Evolutionary conservation across 53 echinoderm and acorn worm species (phyloP).

Genomic region (Antedon mediterranea): DNA sequence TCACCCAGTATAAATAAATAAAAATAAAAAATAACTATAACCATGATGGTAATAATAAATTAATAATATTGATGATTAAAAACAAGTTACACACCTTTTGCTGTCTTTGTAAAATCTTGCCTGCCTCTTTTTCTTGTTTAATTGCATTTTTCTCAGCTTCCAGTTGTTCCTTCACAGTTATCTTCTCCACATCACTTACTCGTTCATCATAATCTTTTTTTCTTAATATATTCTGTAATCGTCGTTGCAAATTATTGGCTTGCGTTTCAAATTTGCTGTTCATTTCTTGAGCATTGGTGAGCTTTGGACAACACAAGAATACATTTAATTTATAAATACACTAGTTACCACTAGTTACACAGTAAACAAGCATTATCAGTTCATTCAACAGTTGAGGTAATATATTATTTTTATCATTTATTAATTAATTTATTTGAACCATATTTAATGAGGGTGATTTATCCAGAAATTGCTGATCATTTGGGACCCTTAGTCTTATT

Average conservation of each 20-base stretch:
- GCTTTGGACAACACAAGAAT: slow-evolving; percentile 13
- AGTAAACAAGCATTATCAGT: no score
- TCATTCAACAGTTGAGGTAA: no score
- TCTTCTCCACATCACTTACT: slow-evolving; percentile 40
- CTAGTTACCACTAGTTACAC: no score
- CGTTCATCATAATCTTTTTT: slow-evolving; percentile 54
- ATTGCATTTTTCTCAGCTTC: slow-evolving; percentile 14
- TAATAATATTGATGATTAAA: not conserved
- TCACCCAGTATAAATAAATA: no score
- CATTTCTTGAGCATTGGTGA: slow-evolving; percentile 43
- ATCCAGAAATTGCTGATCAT: no score
- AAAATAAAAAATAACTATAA: slow-evolving; percentile 38
- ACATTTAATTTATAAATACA: no score
- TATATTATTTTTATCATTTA: no score
- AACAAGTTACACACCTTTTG: not conserved
- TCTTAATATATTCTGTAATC: slow-evolving; percentile 59
- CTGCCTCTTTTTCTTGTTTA: slow-evolving; percentile 9
- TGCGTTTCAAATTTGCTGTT: slow-evolving; percentile 75
- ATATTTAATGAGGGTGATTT: no score
- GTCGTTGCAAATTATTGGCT: slow-evolving; percentile 53
- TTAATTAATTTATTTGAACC: no score
- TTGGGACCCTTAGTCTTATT: no score
- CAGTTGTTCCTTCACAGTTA: slow-evolving; percentile 39
- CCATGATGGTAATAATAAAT: slow-evolving; percentile 15
- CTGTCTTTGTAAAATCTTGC: slow-evolving; percentile 5